Conservation (phyloP, 2,888 invertebrate species). For the Lampropteryx suffumata region DNA sequence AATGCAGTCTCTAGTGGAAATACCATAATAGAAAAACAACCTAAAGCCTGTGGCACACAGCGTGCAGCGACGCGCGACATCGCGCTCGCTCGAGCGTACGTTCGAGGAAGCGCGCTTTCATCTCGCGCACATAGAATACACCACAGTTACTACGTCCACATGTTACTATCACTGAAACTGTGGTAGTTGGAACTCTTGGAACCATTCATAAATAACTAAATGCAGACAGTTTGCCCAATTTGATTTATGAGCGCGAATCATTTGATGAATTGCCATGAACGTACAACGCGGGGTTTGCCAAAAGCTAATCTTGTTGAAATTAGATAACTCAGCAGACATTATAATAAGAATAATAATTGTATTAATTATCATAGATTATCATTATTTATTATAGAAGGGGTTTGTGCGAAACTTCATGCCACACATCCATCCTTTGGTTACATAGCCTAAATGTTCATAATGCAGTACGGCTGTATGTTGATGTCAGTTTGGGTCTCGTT, state of each 20-base stretch:
- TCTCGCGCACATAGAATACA: slow-evolving; percentile 30
- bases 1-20: neutral
- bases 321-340: neutral
- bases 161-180: neutral
- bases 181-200: slow-evolving; percentile 14
- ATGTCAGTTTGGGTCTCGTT: too few relatives aligned
- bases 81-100: slow-evolving; percentile 42
- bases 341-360: too few relatives aligned
- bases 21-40: slow-evolving; percentile 6
- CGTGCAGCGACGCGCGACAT: slow-evolving; percentile 42
- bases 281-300: slow-evolving; percentile 13
- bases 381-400: too few relatives aligned
- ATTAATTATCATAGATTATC: too few relatives aligned
- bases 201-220: slow-evolving; percentile 22
- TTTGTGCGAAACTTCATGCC: too few relatives aligned
- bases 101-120: slow-evolving; percentile 59
- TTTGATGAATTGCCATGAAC: slow-evolving; percentile 26
- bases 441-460: too few relatives aligned
- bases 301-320: slow-evolving; percentile 10
- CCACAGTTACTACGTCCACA: neutral
- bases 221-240: slow-evolving; percentile 20
- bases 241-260: slow-evolving; percentile 28
- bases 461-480: too few relatives aligned
- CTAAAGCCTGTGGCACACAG: slow-evolving; percentile 39
- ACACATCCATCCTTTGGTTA: too few relatives aligned